Conservation (phyloP, 2,888 invertebrate species). For the Pseudococcus jackbeardsleyi region DNA sequence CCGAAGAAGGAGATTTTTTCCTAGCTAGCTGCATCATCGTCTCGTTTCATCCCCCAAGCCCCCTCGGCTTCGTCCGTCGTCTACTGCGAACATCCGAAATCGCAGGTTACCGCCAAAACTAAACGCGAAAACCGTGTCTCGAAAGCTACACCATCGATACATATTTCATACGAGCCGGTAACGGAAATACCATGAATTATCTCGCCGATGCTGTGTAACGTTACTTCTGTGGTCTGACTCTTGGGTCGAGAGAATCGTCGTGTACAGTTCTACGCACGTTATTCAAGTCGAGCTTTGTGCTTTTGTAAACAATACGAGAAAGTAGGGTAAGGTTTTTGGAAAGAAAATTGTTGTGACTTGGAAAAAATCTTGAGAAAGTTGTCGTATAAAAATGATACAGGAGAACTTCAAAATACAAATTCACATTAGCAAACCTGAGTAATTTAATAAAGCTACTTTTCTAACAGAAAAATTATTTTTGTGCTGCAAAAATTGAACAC, state of each 20-base stretch:
- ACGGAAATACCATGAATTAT: conserved; percentile 24
- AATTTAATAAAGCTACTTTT: too few species aligned
- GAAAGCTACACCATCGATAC: conserved; percentile 44
- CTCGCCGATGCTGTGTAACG: not conserved
- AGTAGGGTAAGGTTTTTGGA: too few species aligned
- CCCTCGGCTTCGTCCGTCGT: not conserved
- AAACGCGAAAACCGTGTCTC: conserved; percentile 20
- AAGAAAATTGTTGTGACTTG: too few species aligned
- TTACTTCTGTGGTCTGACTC: conserved; percentile 30
- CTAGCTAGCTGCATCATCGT: not conserved
- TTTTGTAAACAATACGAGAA: too few species aligned
- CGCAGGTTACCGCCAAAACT: conserved; percentile 13
- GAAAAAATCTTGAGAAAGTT: too few species aligned
- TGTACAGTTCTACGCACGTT: not conserved
- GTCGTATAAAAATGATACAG: too few species aligned
- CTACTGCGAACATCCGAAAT: conserved; percentile 10
- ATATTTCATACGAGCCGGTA: not conserved
- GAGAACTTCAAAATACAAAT: too few species aligned
- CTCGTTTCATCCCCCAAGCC: not conserved
- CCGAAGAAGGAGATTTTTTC: conserved; percentile 4
- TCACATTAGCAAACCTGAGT: too few species aligned
- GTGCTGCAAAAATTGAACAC: too few species aligned
- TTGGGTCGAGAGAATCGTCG: not conserved
- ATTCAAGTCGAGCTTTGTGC: too few species aligned
- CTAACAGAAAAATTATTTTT: too few species aligned